Base-by-base conservation (phyloP, 1,140 invertebrate species). In the Anadara kagoshimensis region DNA sequence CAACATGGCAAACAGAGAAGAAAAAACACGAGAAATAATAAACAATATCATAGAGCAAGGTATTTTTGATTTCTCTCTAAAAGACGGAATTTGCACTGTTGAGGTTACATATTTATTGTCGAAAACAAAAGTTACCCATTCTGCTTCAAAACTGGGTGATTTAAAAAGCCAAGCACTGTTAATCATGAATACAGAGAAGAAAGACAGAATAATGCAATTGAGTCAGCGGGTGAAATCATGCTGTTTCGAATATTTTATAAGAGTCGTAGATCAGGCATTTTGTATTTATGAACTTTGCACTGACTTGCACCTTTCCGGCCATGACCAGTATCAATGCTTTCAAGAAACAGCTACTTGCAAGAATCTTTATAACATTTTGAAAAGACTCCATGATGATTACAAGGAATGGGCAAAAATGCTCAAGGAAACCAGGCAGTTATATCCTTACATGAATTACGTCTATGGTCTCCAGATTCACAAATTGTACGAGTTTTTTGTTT, bases 101-200 rank as follows among this genome's bases (percentile, higher is more conserved):
- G 29, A 36, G 2, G 29, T 36, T 7, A 3, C 45, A 51, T 0
- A 66, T 49, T 1, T 20, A 14, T 12, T 29, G 11, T 2, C 22
- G 11, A 7, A 18, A 47, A 36, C 18, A 14, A 73, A 67, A 49
- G 64, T 73, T 11, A 49, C 45, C 1, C 56, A 69, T n/a, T 24
- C 36, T 16, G 41, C 24, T 22, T 47, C 72, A 12, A 63, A 71
- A 53, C 51, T 80, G 5, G 49, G 45, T 62, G 79, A 80, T 73
- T 65, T 80, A 7, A 61, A 64, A 58, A 80, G 76, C 63, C 41
- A 76, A 59, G 79, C 76, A 41, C 47, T 81, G 18, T 62, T 81
- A 3, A 45, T 81, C 10, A 63, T 72, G 58, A 81, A 72, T 45
- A 36, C 29, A 68, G 62, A 29, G 73, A 68, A 62, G 63, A 72